Base-by-base conservation (phyloP, 1,140 invertebrate genomes). In the Apis laboriosa region DNA sequence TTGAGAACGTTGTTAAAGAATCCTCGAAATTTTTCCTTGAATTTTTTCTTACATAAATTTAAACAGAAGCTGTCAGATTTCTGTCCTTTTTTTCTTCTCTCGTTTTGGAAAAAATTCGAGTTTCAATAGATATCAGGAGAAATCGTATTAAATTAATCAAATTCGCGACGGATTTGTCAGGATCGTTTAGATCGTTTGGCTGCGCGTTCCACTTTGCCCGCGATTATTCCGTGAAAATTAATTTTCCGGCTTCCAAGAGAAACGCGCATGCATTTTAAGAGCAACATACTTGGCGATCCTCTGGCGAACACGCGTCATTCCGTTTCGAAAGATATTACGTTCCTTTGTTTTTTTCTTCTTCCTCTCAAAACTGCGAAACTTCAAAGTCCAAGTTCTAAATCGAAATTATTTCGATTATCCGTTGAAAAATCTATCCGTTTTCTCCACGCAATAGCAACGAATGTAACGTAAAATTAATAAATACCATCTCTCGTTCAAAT, bases 191-290 rank as follows among this genome's bases (percentile, higher is more conserved):
- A 17, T 58, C 53, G 73, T n/a, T 12, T 53, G 43, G 24, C 72
- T 28, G n/a, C 12, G 60, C 78, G 58, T 63, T 71, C 78, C 77
- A 55, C 24, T 66, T 66, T 19, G 60, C 34, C n/a, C n/a, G 24
- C 53, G 51, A 34, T 34, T 68, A 68, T 56, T 43, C 21, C 77
- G 55, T 43, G 71, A 53, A 67, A 80, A 80, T 80, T 74, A 80
- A 80, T 80, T 80, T 80, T 58, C 79, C 11, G n/a, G 2, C 71
- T 64, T 8, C 79, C 13, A n/a, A n/a, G 71, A 49, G 79, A 80
- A 75, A 75, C 66, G 60, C 71, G 72, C 13, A 58, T 19, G 68
- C 58, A 28, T 63, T 7, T 43, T 80, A 78, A 78, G 34, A 28
- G 76, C 76, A 74, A 60, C 68, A 28, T 80, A 21, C 78, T 15